Percentiles rank a stretch among this genome's conserved stretches.
These are phyloP conservation scores for Macrostomum cliftonense DNA, from an alignment of 2,888 invertebrate genomes.

Conservation along the genomic window DNA sequence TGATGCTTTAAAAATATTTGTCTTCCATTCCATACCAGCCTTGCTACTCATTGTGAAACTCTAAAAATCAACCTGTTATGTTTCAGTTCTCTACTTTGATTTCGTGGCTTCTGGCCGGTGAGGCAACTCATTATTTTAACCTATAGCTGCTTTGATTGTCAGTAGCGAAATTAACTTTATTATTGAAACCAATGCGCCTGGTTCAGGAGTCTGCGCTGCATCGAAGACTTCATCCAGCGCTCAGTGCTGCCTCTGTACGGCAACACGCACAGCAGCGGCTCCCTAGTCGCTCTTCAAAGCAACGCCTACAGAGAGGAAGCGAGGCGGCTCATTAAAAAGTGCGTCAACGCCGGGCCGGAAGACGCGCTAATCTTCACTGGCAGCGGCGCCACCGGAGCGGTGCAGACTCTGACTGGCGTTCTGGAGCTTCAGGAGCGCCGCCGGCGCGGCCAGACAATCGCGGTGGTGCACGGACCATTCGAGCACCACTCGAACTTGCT, in stretches of 20 bases:
- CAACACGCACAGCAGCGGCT: slow-evolving; percentile 60
- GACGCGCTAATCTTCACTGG: slow-evolving; percentile 58
- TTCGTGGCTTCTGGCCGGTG: slow-evolving; percentile 57
- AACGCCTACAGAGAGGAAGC: slow-evolving; percentile 58
- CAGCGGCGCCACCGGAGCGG: slow-evolving; percentile 55
- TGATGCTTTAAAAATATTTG: too few relatives aligned
- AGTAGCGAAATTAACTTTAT: too few relatives aligned
- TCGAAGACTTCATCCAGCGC: slow-evolving; percentile 60
- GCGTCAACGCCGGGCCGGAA: slow-evolving; percentile 24
- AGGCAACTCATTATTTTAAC: too few relatives aligned
- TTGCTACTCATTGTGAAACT: too few relatives aligned
- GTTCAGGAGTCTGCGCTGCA: slow-evolving; percentile 49
- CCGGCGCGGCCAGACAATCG: too few relatives aligned
- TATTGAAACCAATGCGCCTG: too few relatives aligned
- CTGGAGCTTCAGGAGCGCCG: slow-evolving; percentile 43
- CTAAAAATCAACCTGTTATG: too few relatives aligned
- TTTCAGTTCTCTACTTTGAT: slow-evolving; percentile 53
- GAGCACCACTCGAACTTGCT: slow-evolving; percentile 57
- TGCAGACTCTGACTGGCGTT: slow-evolving; percentile 55
- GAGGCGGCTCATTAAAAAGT: slow-evolving; percentile 10
- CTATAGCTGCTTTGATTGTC: too few relatives aligned
- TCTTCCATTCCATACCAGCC: too few relatives aligned
- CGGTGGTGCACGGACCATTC: slow-evolving; percentile 44
- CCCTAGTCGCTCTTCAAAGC: slow-evolving; percentile 66
- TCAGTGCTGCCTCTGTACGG: slow-evolving; percentile 57